Percentiles rank a stretch among this genome's conserved stretches.
Conservation (phyloP, 2,113 vertebrate species). For the Malurus cyaneus region DNA sequence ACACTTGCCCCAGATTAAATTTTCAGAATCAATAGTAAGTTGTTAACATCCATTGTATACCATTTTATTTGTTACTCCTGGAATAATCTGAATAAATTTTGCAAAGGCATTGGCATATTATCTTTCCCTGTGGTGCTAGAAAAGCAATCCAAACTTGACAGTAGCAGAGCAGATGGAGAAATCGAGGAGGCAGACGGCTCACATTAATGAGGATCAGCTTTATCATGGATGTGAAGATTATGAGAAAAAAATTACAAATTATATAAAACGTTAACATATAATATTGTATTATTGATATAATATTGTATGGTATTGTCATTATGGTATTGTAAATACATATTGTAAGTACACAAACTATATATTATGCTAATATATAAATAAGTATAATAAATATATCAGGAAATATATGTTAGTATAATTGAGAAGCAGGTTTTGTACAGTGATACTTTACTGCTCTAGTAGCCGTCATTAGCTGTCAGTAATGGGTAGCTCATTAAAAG, state of each 20-base stretch:
- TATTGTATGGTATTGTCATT: not conserved
- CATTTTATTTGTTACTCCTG: not conserved
- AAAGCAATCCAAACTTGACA: not conserved
- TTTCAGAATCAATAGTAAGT: not conserved
- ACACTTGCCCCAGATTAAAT: not conserved
- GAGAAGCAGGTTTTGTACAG: not conserved
- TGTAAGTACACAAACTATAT: not conserved
- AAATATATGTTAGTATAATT: not conserved
- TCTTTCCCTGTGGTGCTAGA: not conserved
- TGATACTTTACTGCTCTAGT: not conserved
- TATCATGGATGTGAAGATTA: not conserved
- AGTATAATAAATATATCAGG: not conserved
- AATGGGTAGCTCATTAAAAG: not conserved
- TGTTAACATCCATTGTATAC: not conserved
- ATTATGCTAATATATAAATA: not conserved
- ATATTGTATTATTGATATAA: not conserved
- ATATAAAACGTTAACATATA: not conserved
- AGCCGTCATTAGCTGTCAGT: not conserved
- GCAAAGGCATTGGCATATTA: not conserved
- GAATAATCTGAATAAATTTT: not conserved
- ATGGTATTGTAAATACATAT: not conserved
- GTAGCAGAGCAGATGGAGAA: not conserved
- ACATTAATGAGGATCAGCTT: not conserved
- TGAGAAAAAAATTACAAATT: not conserved
- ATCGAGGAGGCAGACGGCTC: not conserved